Evolutionary conservation across 2,888 invertebrate species (phyloP), one percentile per base, ranked within the genome.

Genomic region (Rhagonycha fulva): DNA sequence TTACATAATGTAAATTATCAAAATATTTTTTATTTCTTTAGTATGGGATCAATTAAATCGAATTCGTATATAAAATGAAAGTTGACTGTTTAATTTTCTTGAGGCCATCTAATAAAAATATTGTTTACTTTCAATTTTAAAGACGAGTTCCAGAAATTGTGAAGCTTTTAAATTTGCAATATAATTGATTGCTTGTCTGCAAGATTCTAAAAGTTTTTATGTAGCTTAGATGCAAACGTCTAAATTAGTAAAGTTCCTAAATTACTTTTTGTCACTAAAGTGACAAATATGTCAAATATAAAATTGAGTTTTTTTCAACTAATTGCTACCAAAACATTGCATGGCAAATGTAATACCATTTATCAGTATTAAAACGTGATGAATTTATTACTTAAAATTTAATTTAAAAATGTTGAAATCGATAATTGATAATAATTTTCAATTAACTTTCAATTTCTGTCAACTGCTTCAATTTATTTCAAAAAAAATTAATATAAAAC

Each of bases 121-220:
- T 68, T 68, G 72, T 72, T 72, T 72, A 72, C 72, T 72, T 72
- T 72, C 72, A 72, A 72, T 72, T 72, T 72, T 68, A 62, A 30
- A 68, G 68, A 32, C 62, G 61, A 60, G 62, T 68, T 72, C 68
- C 72, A 68, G 68, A 72, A 72, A 72, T 72, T 68, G 72, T 28
- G 68, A 68, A 26, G 72, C 47, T 72, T 72, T 67, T 68, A 60
- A 47, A 72, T 67, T 62, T 72, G 68, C 68, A 72, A 72, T 68
- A 72, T 72, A 72, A 72, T 72, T 72, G 72, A 72, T 72, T 72
- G 72, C 72, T 68, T 72, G 72, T 68, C 72, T 61, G 61, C 68
- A 67, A 62, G 68, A 68, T 68, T 72, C 68, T 72, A 68, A 72
- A 72, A 72, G 72, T 72, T 72, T 72, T 30, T 26, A 24, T 66